Evolutionary conservation across 2,888 invertebrate species (phyloP).

Genomic region (Epinotia demarniana): DNA sequence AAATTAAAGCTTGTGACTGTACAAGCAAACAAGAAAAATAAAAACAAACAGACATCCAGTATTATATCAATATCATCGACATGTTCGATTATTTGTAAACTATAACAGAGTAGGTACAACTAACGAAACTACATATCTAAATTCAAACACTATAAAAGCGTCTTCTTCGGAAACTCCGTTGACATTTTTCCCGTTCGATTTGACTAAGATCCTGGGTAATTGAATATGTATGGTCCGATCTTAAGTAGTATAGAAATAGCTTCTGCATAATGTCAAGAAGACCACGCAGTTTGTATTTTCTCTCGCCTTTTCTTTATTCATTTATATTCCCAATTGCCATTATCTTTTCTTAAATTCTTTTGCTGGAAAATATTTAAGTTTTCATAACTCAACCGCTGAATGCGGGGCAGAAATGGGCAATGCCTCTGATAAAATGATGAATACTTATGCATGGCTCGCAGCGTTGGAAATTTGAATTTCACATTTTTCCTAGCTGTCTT

Average conservation of each 20-base stretch:
- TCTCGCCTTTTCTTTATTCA: constrained; percentile 51
- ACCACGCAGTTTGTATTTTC: constrained; percentile 20
- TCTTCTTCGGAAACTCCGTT: constrained; percentile 10
- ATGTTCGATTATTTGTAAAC: not conserved
- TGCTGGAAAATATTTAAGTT: constrained; percentile 56
- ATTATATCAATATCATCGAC: no score
- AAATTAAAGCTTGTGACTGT: no score
- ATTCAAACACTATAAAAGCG: not conserved
- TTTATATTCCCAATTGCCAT: constrained; percentile 59
- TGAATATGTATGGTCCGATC: constrained; percentile 29
- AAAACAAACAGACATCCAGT: no score
- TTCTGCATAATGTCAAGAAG: constrained; percentile 27
- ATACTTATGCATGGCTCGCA: constrained; percentile 37
- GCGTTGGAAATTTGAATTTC: constrained; percentile 41
- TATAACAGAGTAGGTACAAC: not conserved
- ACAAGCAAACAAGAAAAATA: no score
- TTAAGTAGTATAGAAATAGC: constrained; percentile 31
- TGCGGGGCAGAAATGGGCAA: no score
- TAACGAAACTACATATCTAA: not conserved
- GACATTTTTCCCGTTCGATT: constrained; percentile 28
- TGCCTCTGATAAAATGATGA: constrained; percentile 41
- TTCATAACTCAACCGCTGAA: constrained; percentile 51
- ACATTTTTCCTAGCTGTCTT: constrained; percentile 39
- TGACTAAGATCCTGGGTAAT: constrained; percentile 29
- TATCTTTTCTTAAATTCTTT: constrained; percentile 53